A percentile compares a stretch with the other conserved stretches of the same genome.
These are phyloP conservation scores for Camelus bactrianus DNA, from an alignment of 2,113 vertebrate genomes.

Conservation along the genomic window DNA sequence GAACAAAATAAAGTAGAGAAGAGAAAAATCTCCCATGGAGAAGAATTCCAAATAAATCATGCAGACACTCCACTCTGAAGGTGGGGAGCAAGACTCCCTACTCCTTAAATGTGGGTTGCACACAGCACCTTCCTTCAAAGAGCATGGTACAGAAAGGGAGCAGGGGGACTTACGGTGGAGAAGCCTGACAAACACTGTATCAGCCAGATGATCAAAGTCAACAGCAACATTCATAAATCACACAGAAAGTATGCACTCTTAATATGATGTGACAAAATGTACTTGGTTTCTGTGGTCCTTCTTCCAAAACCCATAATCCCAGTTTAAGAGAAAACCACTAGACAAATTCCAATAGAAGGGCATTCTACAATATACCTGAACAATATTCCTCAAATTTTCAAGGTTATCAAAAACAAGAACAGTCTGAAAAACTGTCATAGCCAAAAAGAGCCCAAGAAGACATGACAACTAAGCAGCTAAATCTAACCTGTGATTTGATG, in stretches of 20 bases:
- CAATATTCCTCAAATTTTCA: not conserved
- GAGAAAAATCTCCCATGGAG: not conserved
- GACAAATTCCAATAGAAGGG: not conserved
- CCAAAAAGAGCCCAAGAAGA: not conserved
- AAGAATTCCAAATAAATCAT: not conserved
- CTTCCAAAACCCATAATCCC: not conserved
- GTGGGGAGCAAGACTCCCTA: not conserved
- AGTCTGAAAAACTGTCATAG: not conserved
- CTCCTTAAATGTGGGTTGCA: not conserved
- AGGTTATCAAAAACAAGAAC: not conserved
- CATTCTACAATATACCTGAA: not conserved
- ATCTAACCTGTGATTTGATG: not conserved
- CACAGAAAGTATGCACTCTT: not conserved
- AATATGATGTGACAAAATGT: not conserved
- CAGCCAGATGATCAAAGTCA: not conserved
- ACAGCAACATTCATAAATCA: not conserved
- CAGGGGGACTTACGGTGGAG: accelerated
- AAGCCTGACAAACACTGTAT: not conserved
- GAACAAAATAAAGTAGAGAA: not conserved
- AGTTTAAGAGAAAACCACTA: not conserved
- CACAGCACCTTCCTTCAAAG: not conserved
- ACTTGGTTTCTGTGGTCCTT: not conserved
- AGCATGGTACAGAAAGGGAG: not conserved
- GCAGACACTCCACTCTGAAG: not conserved
- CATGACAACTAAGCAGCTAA: not conserved